Evolutionary conservation across 1,140 invertebrate species (phyloP), one percentile per base, ranked within the genome.

Genomic region (Batillaria attramentaria): DNA sequence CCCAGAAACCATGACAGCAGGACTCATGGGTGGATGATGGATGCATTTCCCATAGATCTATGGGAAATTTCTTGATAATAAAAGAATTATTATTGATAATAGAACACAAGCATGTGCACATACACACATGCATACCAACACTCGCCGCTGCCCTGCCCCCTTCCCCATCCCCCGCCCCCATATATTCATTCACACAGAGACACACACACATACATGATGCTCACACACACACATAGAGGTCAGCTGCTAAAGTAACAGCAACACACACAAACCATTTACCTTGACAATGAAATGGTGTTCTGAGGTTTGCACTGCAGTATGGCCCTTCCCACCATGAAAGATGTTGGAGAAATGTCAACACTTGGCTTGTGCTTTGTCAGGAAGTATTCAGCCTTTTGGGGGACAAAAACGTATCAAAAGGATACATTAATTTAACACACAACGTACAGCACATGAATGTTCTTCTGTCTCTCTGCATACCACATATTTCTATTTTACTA

Each of bases 331-430:
- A 93, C 92, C 42, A 79, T 84, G 33, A 90, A 81, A 28, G 41
- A 74, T 24, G 92, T 90, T 0, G 90, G 76, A 35, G 91, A 87
- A 1, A 94, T 86, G 42, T 91, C 91, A 6, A 98, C 91, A 54
- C 92, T 92, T 1, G 97, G 97, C 91, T 97, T 97, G 83, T 97
- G 94, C 66, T 93, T 93, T 72, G 93, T 93, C 69, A 93, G 94
- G 88, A 95, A 97, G 90, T 95, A 95, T 83, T 97, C 95, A 0
- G 95, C 95, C 89, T 91, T 80, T 39, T 85, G 84, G 69, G 39
- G 13, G 18, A 74, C 28, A 20, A 41, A 18, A 78, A 60, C 42
- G 39, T n/a, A 76, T 24, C 28, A 28, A 69, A 10, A 50, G n/a
- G 24, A 62, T 50, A 13, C 24, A 24, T 50, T 50, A 13, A 13